Evolutionary conservation across 2,797 vertebrate species (phyloP).

Genomic region (Gallinago stenura): DNA sequence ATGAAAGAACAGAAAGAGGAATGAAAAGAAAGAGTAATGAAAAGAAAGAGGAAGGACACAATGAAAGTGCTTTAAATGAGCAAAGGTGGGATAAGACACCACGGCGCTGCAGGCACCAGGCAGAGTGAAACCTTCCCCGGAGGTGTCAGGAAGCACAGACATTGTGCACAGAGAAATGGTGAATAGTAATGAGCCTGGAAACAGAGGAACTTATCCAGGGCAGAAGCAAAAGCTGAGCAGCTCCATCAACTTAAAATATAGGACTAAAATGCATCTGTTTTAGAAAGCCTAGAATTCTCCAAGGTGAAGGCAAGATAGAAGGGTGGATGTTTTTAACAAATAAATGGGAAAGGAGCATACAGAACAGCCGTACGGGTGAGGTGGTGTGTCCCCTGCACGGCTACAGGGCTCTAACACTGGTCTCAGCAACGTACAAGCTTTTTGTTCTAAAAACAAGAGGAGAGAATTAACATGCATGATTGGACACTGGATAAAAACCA

Average conservation of each 20-base stretch:
- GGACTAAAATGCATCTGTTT: not conserved
- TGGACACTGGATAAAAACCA: not conserved
- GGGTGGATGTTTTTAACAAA: not conserved
- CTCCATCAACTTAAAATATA: not conserved
- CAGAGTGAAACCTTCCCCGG: not conserved
- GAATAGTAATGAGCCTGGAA: not conserved
- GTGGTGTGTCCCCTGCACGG: not conserved
- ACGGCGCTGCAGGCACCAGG: not conserved
- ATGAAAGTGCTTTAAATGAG: not conserved
- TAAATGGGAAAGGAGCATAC: not conserved
- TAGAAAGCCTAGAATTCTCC: not conserved
- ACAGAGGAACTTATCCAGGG: not conserved
- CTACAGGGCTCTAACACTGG: not conserved
- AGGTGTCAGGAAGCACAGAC: not conserved
- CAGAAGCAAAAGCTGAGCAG: not conserved
- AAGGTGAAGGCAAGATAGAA: not conserved
- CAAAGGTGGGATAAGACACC: not conserved
- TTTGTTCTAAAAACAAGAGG: not conserved
- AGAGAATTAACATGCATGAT: not conserved
- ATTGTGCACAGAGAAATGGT: not conserved
- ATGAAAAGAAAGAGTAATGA: not conserved
- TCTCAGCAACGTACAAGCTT: not conserved
- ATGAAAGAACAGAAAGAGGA: not conserved
- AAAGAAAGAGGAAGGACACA: not conserved
- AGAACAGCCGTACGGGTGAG: fast-evolving